Evolutionary conservation across 2,113 vertebrate genomes (phyloP).

Genomic region (Phyllopteryx taeniolatus): DNA sequence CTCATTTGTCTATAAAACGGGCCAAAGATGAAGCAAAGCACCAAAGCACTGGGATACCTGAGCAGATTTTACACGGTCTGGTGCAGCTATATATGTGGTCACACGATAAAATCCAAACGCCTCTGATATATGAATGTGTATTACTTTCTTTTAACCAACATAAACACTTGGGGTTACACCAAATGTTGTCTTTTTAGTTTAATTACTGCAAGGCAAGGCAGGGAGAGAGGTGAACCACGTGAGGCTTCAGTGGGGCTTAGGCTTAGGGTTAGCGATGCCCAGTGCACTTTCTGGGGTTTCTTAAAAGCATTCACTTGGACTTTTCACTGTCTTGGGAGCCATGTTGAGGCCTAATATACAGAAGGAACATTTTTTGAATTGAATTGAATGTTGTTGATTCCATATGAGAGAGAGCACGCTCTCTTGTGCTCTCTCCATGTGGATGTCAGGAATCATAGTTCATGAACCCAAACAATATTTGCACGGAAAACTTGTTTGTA

Average conservation of each 20-base stretch:
- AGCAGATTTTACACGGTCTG: background rate
- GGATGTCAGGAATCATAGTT: too few relatives aligned
- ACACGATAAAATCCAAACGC: background rate
- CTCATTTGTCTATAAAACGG: constrained; percentile 57
- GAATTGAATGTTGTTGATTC: too few relatives aligned
- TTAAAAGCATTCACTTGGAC: too few relatives aligned
- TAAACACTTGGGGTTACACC: background rate
- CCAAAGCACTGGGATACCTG: constrained; percentile 11
- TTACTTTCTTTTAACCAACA: background rate
- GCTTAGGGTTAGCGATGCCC: too few relatives aligned
- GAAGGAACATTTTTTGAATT: too few relatives aligned
- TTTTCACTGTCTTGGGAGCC: too few relatives aligned
- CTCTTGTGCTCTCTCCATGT: too few relatives aligned
- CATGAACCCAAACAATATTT: too few relatives aligned
- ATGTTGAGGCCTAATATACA: too few relatives aligned
- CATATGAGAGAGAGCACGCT: too few relatives aligned
- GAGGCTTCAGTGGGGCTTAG: background rate
- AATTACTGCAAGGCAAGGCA: background rate
- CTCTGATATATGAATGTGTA: constrained; percentile 1
- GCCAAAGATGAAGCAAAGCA: constrained; percentile 36
- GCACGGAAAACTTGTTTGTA: too few relatives aligned
- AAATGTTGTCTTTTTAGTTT: background rate
- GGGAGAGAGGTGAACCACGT: background rate
- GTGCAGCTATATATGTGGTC: background rate
- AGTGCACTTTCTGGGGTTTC: too few relatives aligned